Conservation (phyloP, 2,797 vertebrate genomes). For the Myoxocephalus aenaeus region DNA sequence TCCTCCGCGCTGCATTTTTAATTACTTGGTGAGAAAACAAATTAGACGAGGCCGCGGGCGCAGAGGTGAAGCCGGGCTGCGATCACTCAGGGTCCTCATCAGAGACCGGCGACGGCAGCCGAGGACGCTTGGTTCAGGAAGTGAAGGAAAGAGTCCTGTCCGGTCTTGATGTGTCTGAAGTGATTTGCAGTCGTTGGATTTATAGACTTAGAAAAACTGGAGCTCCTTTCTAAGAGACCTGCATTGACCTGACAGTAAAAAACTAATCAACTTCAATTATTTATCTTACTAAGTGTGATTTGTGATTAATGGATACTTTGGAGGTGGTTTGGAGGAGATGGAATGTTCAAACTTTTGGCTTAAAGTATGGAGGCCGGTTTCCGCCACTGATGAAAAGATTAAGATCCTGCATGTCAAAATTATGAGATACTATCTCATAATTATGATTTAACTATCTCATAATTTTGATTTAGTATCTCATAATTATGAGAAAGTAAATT, state of each 20-base stretch:
- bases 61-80: slow-evolving; percentile 41
- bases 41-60: slow-evolving; percentile 53
- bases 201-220: neutral
- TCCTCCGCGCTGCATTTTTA: slow-evolving; percentile 64
- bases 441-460: no score
- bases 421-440: no score
- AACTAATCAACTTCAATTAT: neutral
- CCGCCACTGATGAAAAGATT: no score
- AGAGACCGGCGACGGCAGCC: slow-evolving; percentile 28
- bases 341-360: neutral
- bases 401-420: no score
- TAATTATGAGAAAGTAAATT: no score
- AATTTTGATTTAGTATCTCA: no score
- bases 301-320: neutral
- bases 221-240: slow-evolving; percentile 1
- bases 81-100: slow-evolving; percentile 44
- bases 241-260: neutral
- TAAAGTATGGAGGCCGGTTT: no score
- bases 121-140: slow-evolving; percentile 18
- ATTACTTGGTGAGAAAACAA: slow-evolving; percentile 75
- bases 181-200: slow-evolving; percentile 26
- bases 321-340: no score
- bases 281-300: neutral
- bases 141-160: neutral
- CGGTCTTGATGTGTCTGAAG: neutral